Percentiles rank a stretch among this genome's conserved stretches.
These are phyloP conservation scores for Eudasyphora cyanicolor DNA, from an alignment of 2,888 invertebrate species.

Conservation along the genomic window DNA sequence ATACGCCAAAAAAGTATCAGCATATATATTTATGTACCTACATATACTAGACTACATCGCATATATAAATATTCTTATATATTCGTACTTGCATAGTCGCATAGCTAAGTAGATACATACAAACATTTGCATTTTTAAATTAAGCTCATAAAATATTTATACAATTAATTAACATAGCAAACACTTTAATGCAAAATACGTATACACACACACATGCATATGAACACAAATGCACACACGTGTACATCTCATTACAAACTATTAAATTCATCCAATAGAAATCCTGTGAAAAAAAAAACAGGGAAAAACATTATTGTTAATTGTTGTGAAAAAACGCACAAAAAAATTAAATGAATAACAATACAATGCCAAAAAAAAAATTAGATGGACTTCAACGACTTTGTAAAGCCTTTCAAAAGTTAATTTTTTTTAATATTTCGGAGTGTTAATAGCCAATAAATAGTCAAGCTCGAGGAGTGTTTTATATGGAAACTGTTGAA, in stretches of 20 bases:
- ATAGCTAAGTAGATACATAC: neutral
- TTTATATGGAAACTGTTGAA: too few relatives aligned
- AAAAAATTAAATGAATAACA: too few relatives aligned
- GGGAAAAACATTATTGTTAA: constrained; percentile 34
- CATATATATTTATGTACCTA: too few relatives aligned
- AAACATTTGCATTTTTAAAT: neutral
- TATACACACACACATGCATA: neutral
- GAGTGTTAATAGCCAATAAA: too few relatives aligned
- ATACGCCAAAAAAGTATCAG: too few relatives aligned
- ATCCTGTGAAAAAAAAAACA: too few relatives aligned
- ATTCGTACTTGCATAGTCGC: neutral
- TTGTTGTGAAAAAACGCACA: neutral
- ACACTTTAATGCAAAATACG: constrained; percentile 45
- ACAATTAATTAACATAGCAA: constrained; percentile 65
- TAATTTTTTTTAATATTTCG: too few relatives aligned
- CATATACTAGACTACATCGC: too few relatives aligned
- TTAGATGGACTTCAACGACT: neutral
- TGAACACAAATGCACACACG: neutral
- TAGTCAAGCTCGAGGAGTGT: too few relatives aligned
- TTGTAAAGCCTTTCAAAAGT: too few relatives aligned
- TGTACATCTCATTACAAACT: constrained; percentile 26
- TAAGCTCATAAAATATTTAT: constrained; percentile 60
- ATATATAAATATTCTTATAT: too few relatives aligned
- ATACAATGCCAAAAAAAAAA: neutral
- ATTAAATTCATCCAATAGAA: constrained; percentile 25